Base-by-base conservation (phyloP, 2,888 invertebrate genomes). In the Ectemnius continuus region DNA sequence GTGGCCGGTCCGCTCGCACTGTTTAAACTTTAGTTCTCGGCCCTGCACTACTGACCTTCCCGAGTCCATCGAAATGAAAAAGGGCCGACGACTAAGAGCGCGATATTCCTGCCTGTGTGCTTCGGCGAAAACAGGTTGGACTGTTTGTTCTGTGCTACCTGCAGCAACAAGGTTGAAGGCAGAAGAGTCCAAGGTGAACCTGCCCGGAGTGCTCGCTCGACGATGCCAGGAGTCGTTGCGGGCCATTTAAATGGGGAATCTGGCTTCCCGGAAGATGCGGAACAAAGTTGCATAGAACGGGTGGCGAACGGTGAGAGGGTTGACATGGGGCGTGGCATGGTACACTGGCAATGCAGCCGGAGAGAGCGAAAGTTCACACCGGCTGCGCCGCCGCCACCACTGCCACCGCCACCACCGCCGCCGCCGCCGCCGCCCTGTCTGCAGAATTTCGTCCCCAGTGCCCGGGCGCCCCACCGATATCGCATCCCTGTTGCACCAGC, bases 341-440 rank as follows among this genome's bases (percentile, higher is more conserved):
- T 52, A 16, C 26, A 16, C 52, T 14, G 52, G 16, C n/a, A 14
- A 52, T 16, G 52, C 52, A 20, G 4, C 45, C 56, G 56, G 16
- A 56, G n/a, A 68, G 87, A 74, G 74, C 74, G 74, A 74, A 74
- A 74, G 88, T 88, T 88, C 88, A 88, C 84, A 87, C 88, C 84
- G 88, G 88, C 88, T 88, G 86, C 88, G 87, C 86, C 86, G 85
- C 88, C 85, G 23, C 61, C 16, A 36, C 36, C 28, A 48, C 14
- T 87, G 86, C 85, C 85, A 85, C 86, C 85, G 86, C 81, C 83
- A 83, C 83, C 81, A 73, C 69, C 16, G 2, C 14, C 13, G 2
- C 76, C 76, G 73, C 69, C 73, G 75, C 69, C 73, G 63, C 52
- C 88, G 86, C 89, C 88, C 89, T 87, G 88, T 87, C 85, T 86